These are phyloP conservation scores for Columbina picui DNA, from an alignment of 2,113 vertebrate species.

Conservation along the genomic window DNA sequence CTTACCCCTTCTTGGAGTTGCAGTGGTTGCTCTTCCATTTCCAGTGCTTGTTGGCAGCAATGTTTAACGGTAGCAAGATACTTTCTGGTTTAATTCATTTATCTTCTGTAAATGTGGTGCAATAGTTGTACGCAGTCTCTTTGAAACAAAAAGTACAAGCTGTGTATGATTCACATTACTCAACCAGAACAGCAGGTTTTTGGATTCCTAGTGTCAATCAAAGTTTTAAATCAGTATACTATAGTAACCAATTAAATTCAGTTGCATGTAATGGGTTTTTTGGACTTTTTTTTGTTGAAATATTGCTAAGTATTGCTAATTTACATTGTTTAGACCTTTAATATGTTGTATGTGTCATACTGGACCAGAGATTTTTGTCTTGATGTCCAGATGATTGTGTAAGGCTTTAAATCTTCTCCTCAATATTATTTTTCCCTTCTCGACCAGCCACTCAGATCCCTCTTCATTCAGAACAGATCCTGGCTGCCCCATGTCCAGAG, in stretches of 20 bases:
- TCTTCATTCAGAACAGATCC: not conserved
- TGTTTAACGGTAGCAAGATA: not conserved
- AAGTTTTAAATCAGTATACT: not conserved
- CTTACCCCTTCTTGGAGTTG: not conserved
- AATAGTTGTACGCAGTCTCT: not conserved
- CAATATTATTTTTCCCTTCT: not conserved
- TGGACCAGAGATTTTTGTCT: not conserved
- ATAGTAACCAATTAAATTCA: not conserved
- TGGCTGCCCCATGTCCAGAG: not conserved
- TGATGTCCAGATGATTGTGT: not conserved
- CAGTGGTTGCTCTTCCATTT: not conserved
- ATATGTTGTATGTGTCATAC: not conserved
- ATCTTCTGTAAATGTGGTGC: not conserved
- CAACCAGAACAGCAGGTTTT: not conserved
- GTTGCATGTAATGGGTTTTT: not conserved
- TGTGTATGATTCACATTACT: not conserved
- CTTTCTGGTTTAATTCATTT: not conserved
- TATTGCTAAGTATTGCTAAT: not conserved
- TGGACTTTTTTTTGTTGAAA: not conserved
- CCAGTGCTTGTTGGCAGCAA: not conserved
- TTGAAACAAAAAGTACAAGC: not conserved
- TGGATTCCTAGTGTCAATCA: not conserved
- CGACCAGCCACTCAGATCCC: not conserved
- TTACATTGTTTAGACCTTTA: not conserved
- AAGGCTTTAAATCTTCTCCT: not conserved